These are phyloP conservation scores for Drosophila paramelanica DNA, from an alignment of 2,888 invertebrate genomes.

Conservation along the genomic window DNA sequence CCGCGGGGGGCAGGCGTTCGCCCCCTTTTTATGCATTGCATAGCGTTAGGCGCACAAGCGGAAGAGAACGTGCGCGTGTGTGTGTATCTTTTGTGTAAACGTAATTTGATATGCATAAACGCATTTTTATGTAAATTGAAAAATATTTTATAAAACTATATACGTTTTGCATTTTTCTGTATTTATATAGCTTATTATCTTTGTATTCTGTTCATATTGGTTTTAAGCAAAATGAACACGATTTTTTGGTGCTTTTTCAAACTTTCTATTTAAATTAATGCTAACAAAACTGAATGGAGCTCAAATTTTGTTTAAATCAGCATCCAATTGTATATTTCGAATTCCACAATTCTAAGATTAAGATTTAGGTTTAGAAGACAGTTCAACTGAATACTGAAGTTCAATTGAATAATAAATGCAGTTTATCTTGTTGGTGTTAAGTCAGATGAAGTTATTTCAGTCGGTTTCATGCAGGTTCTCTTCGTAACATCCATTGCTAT, in stretches of 20 bases:
- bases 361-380: no score
- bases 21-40: conserved; percentile 51
- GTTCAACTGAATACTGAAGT: background rate
- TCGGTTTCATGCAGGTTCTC: background rate
- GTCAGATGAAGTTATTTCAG: background rate
- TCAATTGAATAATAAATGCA: background rate
- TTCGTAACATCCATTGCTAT: no score
- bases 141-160: conserved; percentile 45
- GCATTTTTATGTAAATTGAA: conserved; percentile 77
- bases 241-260: no score
- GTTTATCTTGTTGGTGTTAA: background rate
- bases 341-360: no score
- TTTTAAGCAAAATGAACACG: background rate
- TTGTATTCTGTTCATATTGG: background rate
- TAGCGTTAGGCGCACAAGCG: conserved; percentile 49
- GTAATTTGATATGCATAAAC: conserved; percentile 77
- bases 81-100: conserved; percentile 30
- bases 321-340: no score
- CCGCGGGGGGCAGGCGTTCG: conserved; percentile 36
- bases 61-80: background rate
- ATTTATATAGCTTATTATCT: conserved; percentile 1
- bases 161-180: conserved; percentile 15
- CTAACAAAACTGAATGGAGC: no score
- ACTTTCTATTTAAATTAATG: no score
- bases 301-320: no score